These are phyloP conservation scores for Pseudonaja textilis DNA, from an alignment of 2,113 vertebrate species.

Conservation along the genomic window DNA sequence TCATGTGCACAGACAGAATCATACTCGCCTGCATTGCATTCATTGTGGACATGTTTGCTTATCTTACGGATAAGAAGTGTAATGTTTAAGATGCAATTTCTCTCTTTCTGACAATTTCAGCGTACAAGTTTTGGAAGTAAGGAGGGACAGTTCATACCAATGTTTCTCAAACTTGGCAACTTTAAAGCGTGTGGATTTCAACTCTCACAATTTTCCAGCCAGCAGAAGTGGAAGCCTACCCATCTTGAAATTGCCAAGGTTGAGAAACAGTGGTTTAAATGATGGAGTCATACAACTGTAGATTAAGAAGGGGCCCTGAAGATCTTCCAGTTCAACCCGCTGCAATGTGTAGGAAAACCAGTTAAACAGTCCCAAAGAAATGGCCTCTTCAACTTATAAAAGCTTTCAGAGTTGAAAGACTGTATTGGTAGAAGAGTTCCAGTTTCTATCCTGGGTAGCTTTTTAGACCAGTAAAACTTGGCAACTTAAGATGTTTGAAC, in stretches of 20 bases:
- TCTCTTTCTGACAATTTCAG: not conserved
- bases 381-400: not conserved
- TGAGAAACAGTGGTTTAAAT: not conserved
- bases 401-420: not conserved
- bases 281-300: not conserved
- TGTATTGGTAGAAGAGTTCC: not conserved
- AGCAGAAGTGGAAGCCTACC: not conserved
- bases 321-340: not conserved
- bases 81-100: not conserved
- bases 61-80: not conserved
- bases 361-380: not conserved
- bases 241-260: not conserved
- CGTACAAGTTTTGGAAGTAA: not conserved
- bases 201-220: not conserved
- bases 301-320: not conserved
- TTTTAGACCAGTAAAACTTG: not conserved
- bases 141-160: not conserved
- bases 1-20: not conserved
- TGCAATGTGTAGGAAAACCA: not conserved
- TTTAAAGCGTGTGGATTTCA: not conserved
- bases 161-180: not conserved
- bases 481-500: not conserved
- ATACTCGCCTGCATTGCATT: not conserved
- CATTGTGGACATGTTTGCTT: not conserved
- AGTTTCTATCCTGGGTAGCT: not conserved